A percentile compares a stretch with the other conserved stretches of the same genome.
phyloP scores from a whole-genome alignment of 2,797 vertebrate species.

The Sebastes melanostomus region DNA sequence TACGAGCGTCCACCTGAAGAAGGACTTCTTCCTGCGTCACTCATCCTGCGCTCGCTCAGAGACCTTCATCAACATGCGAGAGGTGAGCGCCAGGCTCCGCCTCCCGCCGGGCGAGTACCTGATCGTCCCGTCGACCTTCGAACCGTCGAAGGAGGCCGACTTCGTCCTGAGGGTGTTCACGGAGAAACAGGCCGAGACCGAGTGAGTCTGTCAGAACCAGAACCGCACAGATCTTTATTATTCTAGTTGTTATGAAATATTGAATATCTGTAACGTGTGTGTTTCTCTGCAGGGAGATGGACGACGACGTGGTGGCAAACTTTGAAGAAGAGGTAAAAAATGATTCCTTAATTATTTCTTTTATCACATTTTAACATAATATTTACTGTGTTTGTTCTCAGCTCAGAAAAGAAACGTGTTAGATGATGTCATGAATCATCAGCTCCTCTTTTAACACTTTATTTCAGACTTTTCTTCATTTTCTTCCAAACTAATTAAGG shows the following conservation, averaged over 20 bases:
- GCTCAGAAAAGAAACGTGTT: too few relatives aligned
- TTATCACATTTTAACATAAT: not conserved
- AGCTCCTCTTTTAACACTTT: too few relatives aligned
- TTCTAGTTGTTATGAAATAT: not conserved
- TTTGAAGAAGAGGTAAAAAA: slow-evolving; percentile 84
- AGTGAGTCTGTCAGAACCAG: slow-evolving; percentile 69
- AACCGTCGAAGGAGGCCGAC: slow-evolving; percentile 88
- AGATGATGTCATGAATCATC: too few relatives aligned
- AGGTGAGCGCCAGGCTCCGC: slow-evolving; percentile 89
- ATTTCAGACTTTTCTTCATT: too few relatives aligned
- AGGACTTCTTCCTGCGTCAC: slow-evolving; percentile 90
- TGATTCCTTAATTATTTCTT: not conserved
- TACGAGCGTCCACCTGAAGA: slow-evolving; percentile 88
- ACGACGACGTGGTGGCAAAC: slow-evolving; percentile 80
- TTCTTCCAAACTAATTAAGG: too few relatives aligned
- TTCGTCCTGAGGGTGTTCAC: slow-evolving; percentile 92
- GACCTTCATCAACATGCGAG: slow-evolving; percentile 90
- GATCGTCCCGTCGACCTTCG: slow-evolving; percentile 91
- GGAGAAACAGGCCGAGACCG: slow-evolving; percentile 86
- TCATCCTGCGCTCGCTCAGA: slow-evolving; percentile 90
- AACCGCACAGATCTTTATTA: not conserved
- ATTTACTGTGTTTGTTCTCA: too few relatives aligned
- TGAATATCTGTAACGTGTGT: not conserved
- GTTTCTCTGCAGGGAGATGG: slow-evolving; percentile 84
- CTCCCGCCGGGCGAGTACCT: slow-evolving; percentile 92